Evolutionary conservation across 2,888 invertebrate genomes (phyloP).

Genomic region (Heliconius erato): DNA sequence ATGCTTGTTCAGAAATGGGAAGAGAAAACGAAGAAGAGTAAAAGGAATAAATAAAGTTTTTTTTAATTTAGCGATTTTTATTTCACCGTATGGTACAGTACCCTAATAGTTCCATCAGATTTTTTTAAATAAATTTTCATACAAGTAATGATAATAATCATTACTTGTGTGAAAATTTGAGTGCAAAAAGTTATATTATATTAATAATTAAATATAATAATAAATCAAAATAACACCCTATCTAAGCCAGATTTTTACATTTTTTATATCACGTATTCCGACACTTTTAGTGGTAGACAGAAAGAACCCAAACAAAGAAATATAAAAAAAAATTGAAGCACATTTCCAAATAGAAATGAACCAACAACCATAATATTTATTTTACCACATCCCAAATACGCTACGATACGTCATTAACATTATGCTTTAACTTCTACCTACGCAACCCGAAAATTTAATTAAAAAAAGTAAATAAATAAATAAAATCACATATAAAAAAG

Average conservation of each 20-base stretch:
- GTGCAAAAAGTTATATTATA: no score
- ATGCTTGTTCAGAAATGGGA: slow-evolving; percentile 58
- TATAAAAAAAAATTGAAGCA: background rate
- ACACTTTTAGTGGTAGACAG: no score
- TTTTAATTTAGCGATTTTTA: no score
- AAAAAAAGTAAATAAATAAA: background rate
- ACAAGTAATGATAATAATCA: no score
- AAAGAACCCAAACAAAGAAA: background rate
- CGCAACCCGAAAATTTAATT: slow-evolving; percentile 8
- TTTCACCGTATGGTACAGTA: no score
- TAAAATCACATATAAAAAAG: slow-evolving; percentile 7
- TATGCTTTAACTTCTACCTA: background rate
- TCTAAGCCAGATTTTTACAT: no score
- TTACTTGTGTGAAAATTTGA: no score
- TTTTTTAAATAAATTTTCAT: no score
- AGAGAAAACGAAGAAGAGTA: slow-evolving; percentile 61
- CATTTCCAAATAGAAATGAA: background rate
- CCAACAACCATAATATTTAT: background rate
- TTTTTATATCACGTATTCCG: no score
- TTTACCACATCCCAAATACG: background rate
- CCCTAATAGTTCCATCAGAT: no score
- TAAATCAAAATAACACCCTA: no score
- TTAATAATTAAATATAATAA: no score
- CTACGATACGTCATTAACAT: background rate
- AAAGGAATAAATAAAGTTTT: slow-evolving; percentile 41